Base-by-base conservation (phyloP, 1,140 invertebrate species). In the Protaetia brevitarsis region DNA sequence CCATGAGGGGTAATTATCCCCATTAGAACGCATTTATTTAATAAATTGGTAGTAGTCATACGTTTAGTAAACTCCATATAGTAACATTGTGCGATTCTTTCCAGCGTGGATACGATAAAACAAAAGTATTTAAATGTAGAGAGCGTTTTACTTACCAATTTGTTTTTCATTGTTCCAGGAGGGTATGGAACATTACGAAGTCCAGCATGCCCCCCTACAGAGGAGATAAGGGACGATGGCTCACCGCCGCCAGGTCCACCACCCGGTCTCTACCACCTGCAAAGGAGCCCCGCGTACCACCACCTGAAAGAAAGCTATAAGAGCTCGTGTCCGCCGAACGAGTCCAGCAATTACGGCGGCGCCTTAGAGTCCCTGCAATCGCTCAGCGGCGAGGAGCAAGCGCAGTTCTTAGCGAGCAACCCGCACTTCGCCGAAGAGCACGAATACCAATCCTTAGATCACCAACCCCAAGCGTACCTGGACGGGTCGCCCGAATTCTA, bases 401-500 rank as follows among this genome's bases (percentile, higher is more conserved):
- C 70, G 19, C 73, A 73, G 41, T 65, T 72, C n/a, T 70, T 76
- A 72, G 80, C 81, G 34, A 77, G 80, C 31, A 80, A 79, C 0
- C 80, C 78, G 0, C 80, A 83, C 72, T 80, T 81, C 64, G 80
- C 79, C 7, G 87, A 89, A 29, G 85, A 86, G 21, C 79, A 86
- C 60, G 90, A 93, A 51, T 92, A 92, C 76, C 90, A 90, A 69
- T 85, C 84, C 66, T 73, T 89, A 23, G 83, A 88, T 36, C 83
- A 86, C 69, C 83, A 85, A 71, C 79, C 77, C 65, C 77, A 81
- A 62, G 73, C 80, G 36, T 86, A 83, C 69, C 76, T 86, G 67
- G 90, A 92, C 62, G 84, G 82, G 70, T 88, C 87, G 71, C 87
- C 88, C 41, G 90, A 93, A 72, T 91, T 92, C 72, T 93, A 94